Evolutionary conservation across 2,797 vertebrate species (phyloP), one percentile per base, ranked within the genome.

Genomic region (Phataginus tetradactyla): DNA sequence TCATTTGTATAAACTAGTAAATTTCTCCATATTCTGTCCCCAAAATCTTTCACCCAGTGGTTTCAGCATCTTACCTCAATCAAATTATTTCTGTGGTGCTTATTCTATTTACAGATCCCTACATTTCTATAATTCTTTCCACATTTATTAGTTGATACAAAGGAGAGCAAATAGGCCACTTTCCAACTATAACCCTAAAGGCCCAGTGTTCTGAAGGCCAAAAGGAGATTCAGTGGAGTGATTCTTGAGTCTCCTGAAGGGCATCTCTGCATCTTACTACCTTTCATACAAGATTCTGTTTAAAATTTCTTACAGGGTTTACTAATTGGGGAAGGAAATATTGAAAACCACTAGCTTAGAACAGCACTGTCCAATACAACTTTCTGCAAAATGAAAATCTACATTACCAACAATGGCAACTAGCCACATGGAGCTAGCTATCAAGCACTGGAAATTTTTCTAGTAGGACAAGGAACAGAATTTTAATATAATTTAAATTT

Each of bases 331-430:
- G 8, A 12, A 42, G 42, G 53, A 71, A 45, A 55, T 32, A 90
- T 1, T 63, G 15, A 90, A 93, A 90, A 90, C 20, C 20, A 86
- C 32, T 72, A 86, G 3, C 51, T 90, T 64, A 86, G 14, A 75
- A 59, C 7, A 95, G 57, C 37, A 78, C 13, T 51, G 2, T 69
- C 57, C 69, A 87, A 32, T n/a, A 61, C 20, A 79, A 68, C 37
- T 51, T 87, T 87, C 74, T 18, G 49, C 61, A 78, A 66, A 51
- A 86, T 49, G 39, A 94, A 64, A 94, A 96, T 68, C 75, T 85
- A 20, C 32, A 91, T 5, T 32, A 7, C 55, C 61, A 32, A 39
- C 20, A 81, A 17, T 32, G 45, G 45, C 27, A 59, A 71, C n/a
- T 55, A 51, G 68, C 21, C 45, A 83, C 63, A 37, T 12, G 5